Base-by-base conservation (phyloP, 92 coral and sea anemone species). In the Siderastrea radians region DNA sequence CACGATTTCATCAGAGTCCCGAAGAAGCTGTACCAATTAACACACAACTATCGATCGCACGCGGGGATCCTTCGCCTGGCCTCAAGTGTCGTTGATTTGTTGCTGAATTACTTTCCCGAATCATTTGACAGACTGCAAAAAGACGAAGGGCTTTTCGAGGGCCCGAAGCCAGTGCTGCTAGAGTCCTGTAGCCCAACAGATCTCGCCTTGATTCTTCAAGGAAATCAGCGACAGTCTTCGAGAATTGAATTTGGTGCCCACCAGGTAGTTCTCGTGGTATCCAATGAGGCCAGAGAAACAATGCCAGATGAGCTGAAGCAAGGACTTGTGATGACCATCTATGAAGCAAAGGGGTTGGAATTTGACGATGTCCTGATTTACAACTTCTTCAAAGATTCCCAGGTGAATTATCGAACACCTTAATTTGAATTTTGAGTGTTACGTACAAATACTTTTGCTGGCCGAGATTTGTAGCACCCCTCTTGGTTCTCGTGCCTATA, bases 211-310 rank as follows among this genome's bases (percentile, higher is more conserved):
- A 93, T 96, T 77, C 92, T 96, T 60, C 93, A 95, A 52, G 99
- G 99, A 75, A 93, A 94, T 75, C 89, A 89, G 15, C 89, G 99
- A 19, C 93, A 94, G 63, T 78, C 98, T 0, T 94, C 99, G 68
- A 90, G 98, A 55, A 96, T 94, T 61, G 99, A 96, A 54, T 96
- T 96, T 87, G 99, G 99, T 44, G 99, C 99, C 26, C 99, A 96
- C 77, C 99, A 96, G 80, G 97, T 92, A 7, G 88, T 96, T 58
- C 98, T 96, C 16, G 99, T 96, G 75, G 96, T 88, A 2, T 96
- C 99, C 11, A 95, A 96, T 19, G 98, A 93, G 73, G 98, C 97
- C 60, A 93, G 99, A n/a, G 85, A 89, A 57, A 78, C 78, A 60
- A 92, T 96, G 87, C 99, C 99, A 43, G 98, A 94, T 11, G 99